Evolutionary conservation across 2,113 vertebrate genomes (phyloP).

Genomic region (Gyps fulvus): DNA sequence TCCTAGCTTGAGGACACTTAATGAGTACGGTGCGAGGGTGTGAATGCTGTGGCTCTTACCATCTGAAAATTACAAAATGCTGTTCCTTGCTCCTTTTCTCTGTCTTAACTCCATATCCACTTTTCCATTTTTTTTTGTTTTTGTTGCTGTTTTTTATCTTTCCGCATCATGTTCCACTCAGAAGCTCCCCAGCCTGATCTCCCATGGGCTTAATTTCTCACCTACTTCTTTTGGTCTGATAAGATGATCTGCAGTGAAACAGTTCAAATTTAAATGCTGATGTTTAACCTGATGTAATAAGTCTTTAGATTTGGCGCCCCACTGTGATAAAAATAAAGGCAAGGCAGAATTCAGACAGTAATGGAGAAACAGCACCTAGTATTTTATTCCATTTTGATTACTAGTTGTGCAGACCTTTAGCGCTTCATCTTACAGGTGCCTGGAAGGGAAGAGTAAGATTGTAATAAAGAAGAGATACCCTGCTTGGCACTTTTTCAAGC

Average conservation of each 20-base stretch:
- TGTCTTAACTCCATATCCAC: not conserved
- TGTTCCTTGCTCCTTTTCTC: not conserved
- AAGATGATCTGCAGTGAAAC: not conserved
- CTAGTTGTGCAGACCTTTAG: not conserved
- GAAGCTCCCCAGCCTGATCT: not conserved
- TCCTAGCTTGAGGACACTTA: not conserved
- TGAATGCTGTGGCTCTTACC: not conserved
- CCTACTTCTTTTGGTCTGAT: not conserved
- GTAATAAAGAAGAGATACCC: not conserved
- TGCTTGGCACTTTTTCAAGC: not conserved
- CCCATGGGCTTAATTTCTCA: not conserved
- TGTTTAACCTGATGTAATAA: not conserved
- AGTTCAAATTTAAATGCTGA: not conserved
- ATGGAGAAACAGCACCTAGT: not conserved
- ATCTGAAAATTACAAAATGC: not conserved
- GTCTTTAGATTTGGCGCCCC: not conserved
- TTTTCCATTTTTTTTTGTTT: not conserved
- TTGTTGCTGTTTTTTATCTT: not conserved
- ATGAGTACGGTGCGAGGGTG: fast-evolving
- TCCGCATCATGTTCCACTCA: not conserved
- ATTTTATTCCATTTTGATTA: not conserved
- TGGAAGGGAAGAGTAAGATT: not conserved
- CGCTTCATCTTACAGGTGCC: not conserved
- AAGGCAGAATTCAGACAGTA: not conserved
- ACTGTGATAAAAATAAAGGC: not conserved